phyloP scores from a whole-genome alignment of 2,113 vertebrate species.

The Boulengeromyrus knoepffleri region DNA sequence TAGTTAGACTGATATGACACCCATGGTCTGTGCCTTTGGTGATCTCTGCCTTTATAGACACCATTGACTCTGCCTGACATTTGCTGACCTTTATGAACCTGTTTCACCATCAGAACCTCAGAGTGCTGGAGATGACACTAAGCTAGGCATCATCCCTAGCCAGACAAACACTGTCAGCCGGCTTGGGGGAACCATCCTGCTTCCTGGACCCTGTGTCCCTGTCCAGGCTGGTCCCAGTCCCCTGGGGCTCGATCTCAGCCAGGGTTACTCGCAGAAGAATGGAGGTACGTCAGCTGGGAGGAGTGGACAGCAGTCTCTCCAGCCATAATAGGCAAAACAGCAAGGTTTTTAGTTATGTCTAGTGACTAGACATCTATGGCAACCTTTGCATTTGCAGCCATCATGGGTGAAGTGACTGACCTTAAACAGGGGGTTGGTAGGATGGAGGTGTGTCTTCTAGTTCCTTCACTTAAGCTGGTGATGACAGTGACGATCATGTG shows the following conservation, averaged over 20 bases:
- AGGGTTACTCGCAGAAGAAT: slow-evolving; percentile 40
- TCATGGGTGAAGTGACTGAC: not conserved
- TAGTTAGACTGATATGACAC: not conserved
- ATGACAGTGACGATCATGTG: not conserved
- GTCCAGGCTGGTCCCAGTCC: slow-evolving; percentile 34
- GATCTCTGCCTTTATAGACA: not conserved
- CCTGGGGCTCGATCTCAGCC: slow-evolving; percentile 44
- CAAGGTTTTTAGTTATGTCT: not conserved
- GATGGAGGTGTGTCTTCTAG: not conserved
- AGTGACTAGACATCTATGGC: not conserved
- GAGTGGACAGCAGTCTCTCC: not conserved
- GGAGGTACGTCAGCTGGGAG: slow-evolving; percentile 51
- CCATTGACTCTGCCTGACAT: not conserved
- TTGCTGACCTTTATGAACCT: not conserved
- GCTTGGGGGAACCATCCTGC: slow-evolving; percentile 38
- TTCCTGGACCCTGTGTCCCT: slow-evolving; percentile 29
- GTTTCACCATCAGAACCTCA: slow-evolving; percentile 34
- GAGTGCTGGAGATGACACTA: slow-evolving; percentile 2
- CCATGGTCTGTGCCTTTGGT: not conserved
- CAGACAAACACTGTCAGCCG: slow-evolving; percentile 38
- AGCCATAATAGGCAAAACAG: not conserved
- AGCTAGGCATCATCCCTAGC: not conserved
- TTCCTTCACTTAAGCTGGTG: not conserved
- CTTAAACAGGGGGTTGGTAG: not conserved
- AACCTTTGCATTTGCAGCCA: not conserved